Evolutionary conservation across 2,888 invertebrate genomes (phyloP).

Genomic region (Drosophila suboccidentalis): DNA sequence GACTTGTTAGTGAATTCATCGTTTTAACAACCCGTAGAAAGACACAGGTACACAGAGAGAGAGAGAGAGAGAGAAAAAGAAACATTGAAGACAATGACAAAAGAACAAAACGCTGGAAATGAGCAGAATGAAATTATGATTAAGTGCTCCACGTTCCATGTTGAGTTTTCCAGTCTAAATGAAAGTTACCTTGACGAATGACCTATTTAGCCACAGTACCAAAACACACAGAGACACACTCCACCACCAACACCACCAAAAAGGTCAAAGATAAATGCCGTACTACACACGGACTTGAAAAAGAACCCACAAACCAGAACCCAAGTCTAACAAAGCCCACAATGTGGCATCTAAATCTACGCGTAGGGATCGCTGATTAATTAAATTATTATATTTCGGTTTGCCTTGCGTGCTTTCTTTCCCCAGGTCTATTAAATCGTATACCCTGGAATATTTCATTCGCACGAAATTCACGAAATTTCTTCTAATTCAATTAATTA

Average conservation of each 20-base stretch:
- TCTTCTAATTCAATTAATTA: constrained; percentile 10
- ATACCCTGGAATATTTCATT: constrained; percentile 22
- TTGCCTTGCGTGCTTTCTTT: constrained; percentile 16
- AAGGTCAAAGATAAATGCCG: constrained; percentile 75
- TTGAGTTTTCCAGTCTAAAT: constrained; percentile 79
- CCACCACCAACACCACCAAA: constrained; percentile 41
- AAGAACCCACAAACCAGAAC: constrained; percentile 39
- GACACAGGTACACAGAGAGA: neutral
- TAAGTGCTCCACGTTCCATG: constrained; percentile 72
- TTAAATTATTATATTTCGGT: constrained; percentile 66
- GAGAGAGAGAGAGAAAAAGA: neutral
- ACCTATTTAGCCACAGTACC: constrained; percentile 81
- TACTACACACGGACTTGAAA: constrained; percentile 18
- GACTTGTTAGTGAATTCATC: constrained; percentile 65
- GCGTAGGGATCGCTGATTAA: constrained; percentile 52
- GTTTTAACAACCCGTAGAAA: constrained; percentile 63
- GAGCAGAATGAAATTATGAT: constrained; percentile 75
- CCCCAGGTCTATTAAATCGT: constrained; percentile 26
- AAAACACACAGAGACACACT: constrained; percentile 53
- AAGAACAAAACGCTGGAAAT: constrained; percentile 63
- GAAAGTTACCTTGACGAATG: constrained; percentile 85
- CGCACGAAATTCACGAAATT: constrained; percentile 10
- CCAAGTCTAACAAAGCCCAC: constrained; percentile 25
- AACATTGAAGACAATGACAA: constrained; percentile 62
- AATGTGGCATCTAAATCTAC: constrained; percentile 35